Base-by-base conservation (phyloP, 2,113 vertebrate genomes). In the Toxotes chatareus region DNA sequence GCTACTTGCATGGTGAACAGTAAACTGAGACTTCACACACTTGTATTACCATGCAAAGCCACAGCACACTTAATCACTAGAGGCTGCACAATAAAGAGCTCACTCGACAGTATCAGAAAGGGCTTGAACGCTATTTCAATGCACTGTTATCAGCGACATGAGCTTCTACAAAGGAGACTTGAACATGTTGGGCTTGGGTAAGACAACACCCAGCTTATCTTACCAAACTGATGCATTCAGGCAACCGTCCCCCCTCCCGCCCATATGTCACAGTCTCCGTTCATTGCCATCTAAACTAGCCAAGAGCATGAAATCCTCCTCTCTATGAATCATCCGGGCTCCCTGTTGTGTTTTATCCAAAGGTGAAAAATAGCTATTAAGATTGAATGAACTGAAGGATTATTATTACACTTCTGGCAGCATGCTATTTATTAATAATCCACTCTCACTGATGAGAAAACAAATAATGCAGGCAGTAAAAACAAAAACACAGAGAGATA, bases 311-410 rank as follows among this genome's bases (percentile, higher is more conserved):
- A 88, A 80, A 88, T 84, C 70, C 51, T 49, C 53, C 63, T 61
- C 57, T 73, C 69, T 42, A 1, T 88, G 82, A 94, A 78, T 89
- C 74, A 82, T 78, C 76, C 34, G 79, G 56, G 31, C 69, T 74
- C 65, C 86, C 86, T 64, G 67, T 44, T 55, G 61, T 63, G 75
- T 72, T 61, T 60, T 27, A 70, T 60, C 75, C 53, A 83, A 85
- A 89, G 62, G 63, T 85, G 82, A 85, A 77, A 69, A 79, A 90
- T 76, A 66, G 66, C 71, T 72, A 59, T 85, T 81, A 83, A 68
- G 72, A 47, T 65, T 36, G 38, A 85, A 73, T 76, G 57, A 80
- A 81, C 42, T 36, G 64, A 73, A 80, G 59, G 36, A 59, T 32
- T 61, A 63, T 79, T 81, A 79, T 75, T 75, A 60, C 66, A 75